Conservation (phyloP, 2,797 vertebrate genomes). For the Dicrostonyx torquatus region DNA sequence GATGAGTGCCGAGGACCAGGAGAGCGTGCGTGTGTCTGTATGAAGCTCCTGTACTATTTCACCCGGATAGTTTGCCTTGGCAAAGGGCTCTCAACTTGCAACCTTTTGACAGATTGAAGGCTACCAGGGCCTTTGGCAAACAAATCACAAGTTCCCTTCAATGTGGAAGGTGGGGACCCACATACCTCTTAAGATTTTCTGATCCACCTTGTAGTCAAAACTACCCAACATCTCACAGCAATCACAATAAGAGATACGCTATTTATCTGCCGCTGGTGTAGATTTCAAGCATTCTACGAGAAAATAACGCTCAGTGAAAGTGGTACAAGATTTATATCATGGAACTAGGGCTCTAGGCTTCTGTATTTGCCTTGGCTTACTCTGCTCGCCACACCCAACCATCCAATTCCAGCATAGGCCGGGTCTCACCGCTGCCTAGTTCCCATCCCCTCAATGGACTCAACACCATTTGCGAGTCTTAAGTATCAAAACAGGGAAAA, state of each 20-base stretch:
- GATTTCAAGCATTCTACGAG: conserved; percentile 29
- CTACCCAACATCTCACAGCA: conserved; percentile 36
- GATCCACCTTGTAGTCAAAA: conserved; percentile 72
- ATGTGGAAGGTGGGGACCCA: neutral
- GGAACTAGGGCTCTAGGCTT: conserved; percentile 25
- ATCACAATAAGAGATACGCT: neutral
- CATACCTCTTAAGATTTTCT: conserved; percentile 70
- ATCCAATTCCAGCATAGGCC: neutral
- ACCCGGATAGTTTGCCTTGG: conserved; percentile 83
- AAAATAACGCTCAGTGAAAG: conserved; percentile 60
- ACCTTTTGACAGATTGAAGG: conserved; percentile 79
- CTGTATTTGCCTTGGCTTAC: conserved; percentile 10
- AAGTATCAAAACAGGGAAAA: conserved; percentile 51
- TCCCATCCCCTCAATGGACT: neutral
- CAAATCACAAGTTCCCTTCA: conserved; percentile 62
- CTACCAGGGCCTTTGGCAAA: conserved; percentile 81
- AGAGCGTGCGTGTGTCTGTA: neutral
- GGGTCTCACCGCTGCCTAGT: neutral
- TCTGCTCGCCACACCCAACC: rapidly evolving
- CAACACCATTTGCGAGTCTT: neutral
- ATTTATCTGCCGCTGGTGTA: neutral
- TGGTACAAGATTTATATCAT: conserved; percentile 27
- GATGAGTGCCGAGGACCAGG: conserved; percentile 1
- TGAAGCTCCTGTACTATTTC: conserved; percentile 71
- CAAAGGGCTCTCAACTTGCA: conserved; percentile 65